Percentiles rank a stretch among this genome's conserved stretches.
Conservation (phyloP, 2,113 vertebrate species). For the Otis tarda region DNA sequence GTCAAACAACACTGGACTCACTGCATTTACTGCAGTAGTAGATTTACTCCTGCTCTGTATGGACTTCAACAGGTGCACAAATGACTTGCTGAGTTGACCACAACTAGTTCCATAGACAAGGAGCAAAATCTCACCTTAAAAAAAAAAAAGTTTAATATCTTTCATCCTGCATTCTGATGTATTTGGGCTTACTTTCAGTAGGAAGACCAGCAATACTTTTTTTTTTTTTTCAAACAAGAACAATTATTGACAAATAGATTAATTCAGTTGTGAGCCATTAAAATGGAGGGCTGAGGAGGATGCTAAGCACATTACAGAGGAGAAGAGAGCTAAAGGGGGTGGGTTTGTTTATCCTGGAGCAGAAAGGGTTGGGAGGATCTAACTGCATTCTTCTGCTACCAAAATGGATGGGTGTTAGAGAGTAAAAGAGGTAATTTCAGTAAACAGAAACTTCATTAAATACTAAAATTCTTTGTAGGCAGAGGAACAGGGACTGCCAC, state of each 20-base stretch:
- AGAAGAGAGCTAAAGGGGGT: not conserved
- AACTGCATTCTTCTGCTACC: not conserved
- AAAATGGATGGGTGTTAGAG: not conserved
- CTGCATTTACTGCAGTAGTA: not conserved
- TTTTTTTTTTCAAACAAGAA: not conserved
- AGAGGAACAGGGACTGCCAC: not conserved
- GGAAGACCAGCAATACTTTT: not conserved
- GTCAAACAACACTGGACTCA: rapidly evolving
- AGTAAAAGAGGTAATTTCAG: not conserved
- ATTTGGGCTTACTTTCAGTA: not conserved
- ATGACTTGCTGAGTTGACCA: not conserved
- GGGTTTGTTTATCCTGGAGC: not conserved
- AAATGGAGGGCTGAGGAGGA: not conserved
- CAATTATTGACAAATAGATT: not conserved
- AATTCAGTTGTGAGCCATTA: not conserved
- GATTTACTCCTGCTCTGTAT: not conserved
- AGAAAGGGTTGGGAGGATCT: not conserved
- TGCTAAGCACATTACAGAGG: not conserved
- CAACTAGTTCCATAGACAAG: not conserved
- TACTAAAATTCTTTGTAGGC: not conserved
- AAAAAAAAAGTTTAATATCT: not conserved
- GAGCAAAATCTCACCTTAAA: not conserved
- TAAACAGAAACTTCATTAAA: not conserved
- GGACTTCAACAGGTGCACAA: not conserved
- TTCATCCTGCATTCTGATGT: not conserved